These are phyloP conservation scores for Aplocera efformata DNA, from an alignment of 2,888 invertebrate genomes.

Conservation along the genomic window DNA sequence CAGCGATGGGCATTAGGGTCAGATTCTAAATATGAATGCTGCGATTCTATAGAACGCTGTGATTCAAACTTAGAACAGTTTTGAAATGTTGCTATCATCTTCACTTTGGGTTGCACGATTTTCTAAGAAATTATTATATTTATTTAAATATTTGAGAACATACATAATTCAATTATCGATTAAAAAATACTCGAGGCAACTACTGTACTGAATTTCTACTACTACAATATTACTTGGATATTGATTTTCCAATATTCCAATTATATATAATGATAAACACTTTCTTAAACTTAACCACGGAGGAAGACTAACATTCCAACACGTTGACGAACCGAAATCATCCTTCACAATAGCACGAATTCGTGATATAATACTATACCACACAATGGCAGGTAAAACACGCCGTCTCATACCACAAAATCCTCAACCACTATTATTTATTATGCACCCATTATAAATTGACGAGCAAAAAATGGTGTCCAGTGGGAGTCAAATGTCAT, in stretches of 20 bases:
- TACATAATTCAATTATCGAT: too few species aligned
- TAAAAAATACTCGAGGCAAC: too few species aligned
- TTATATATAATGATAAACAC: too few species aligned
- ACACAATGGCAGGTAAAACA: conserved; percentile 29
- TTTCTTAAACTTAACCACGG: not conserved
- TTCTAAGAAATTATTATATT: too few species aligned
- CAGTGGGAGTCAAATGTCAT: conserved; percentile 26
- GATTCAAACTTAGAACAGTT: too few species aligned
- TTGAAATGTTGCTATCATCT: too few species aligned
- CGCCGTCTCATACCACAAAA: conserved; percentile 22
- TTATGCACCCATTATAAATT: conserved; percentile 24
- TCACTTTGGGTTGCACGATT: too few species aligned
- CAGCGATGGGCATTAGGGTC: conserved; percentile 26
- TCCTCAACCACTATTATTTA: conserved; percentile 27
- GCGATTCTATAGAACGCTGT: conserved; percentile 18
- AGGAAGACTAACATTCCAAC: conserved; percentile 20
- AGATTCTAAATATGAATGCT: conserved; percentile 26
- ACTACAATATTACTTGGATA: too few species aligned
- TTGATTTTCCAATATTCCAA: too few species aligned
- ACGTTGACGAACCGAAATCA: conserved; percentile 22
- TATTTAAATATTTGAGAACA: too few species aligned
- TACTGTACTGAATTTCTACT: too few species aligned
- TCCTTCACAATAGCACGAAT: conserved; percentile 20
- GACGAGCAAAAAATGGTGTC: conserved; percentile 23
- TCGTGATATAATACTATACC: too few species aligned